phyloP scores from a whole-genome alignment of 2,888 invertebrate species.

The Sinopyrophorus schimmeli region DNA sequence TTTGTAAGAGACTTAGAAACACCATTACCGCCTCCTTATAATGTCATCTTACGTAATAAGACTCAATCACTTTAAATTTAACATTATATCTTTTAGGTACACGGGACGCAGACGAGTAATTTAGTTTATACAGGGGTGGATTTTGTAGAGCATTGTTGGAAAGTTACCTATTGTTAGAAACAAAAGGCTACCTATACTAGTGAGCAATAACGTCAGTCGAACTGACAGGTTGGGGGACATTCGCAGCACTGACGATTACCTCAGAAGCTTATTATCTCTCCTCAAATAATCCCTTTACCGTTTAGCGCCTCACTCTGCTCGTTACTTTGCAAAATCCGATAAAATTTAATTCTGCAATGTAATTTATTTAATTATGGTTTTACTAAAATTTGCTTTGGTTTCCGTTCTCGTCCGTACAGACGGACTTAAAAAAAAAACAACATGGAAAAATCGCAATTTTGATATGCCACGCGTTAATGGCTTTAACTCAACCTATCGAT shows the following conservation, averaged over 20 bases:
- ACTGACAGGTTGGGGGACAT: constrained; percentile 33
- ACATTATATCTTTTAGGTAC: constrained; percentile 18
- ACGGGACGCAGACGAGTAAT: constrained; percentile 17
- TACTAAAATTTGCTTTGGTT: constrained; percentile 24
- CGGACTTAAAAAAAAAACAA: constrained; percentile 9
- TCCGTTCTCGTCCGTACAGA: constrained; percentile 10
- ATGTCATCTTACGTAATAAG: constrained; percentile 14
- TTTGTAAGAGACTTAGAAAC: background rate
- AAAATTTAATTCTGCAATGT: constrained; percentile 30
- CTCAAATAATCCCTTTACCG: constrained; percentile 34
- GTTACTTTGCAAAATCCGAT: constrained; percentile 29
- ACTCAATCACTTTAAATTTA: constrained; percentile 17
- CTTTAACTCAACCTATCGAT: too few relatives aligned
- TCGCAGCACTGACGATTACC: constrained; percentile 34
- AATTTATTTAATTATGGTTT: constrained; percentile 33
- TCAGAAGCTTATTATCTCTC: constrained; percentile 35
- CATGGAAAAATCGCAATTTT: too few relatives aligned
- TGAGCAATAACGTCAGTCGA: constrained; percentile 31
- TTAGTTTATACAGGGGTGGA: constrained; percentile 29
- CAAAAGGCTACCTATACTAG: constrained; percentile 25
- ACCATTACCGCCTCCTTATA: constrained; percentile 9
- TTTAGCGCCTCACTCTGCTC: constrained; percentile 30
- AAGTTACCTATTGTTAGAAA: constrained; percentile 26
- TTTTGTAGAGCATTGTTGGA: constrained; percentile 23
- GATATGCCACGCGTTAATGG: too few relatives aligned